Percentiles rank a stretch among this genome's conserved stretches.
Conservation (phyloP, 2,113 vertebrate species). For the Aramus guarauna region DNA sequence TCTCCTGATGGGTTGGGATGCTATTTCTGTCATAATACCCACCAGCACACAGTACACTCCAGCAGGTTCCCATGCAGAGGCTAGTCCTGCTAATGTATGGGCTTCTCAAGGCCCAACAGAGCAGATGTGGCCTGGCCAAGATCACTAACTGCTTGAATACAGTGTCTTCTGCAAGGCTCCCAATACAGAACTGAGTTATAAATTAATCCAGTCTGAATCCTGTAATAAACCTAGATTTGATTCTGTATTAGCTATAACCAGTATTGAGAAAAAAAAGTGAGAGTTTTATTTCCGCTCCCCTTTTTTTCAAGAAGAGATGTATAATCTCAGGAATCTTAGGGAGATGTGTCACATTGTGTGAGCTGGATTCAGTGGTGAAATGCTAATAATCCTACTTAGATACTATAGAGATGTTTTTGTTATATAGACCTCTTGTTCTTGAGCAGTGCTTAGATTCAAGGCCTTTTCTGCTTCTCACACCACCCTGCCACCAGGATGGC, state of each 20-base stretch:
- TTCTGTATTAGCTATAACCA: background rate
- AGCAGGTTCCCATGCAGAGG: background rate
- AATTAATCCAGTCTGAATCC: background rate
- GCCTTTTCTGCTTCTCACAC: too few relatives aligned
- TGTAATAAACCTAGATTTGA: background rate
- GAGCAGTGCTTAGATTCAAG: too few relatives aligned
- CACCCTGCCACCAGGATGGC: too few relatives aligned
- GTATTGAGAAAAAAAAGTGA: background rate
- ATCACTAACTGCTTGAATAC: background rate
- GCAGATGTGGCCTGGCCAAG: background rate
- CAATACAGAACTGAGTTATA: background rate
- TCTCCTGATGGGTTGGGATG: background rate
- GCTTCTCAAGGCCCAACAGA: background rate
- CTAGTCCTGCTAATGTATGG: background rate
- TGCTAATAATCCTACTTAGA: background rate
- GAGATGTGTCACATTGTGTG: background rate
- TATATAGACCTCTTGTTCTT: too few relatives aligned
- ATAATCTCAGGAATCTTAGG: background rate
- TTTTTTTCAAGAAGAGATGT: background rate
- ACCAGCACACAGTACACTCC: background rate
- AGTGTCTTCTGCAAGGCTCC: background rate
- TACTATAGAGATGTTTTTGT: too few relatives aligned
- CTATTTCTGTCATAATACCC: background rate
- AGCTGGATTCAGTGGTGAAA: background rate
- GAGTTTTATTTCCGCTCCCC: fast-evolving